A percentile compares a stretch with the other conserved stretches of the same genome.
phyloP scores from a whole-genome alignment of 2,797 vertebrate genomes.

The Myripristis murdjan region DNA sequence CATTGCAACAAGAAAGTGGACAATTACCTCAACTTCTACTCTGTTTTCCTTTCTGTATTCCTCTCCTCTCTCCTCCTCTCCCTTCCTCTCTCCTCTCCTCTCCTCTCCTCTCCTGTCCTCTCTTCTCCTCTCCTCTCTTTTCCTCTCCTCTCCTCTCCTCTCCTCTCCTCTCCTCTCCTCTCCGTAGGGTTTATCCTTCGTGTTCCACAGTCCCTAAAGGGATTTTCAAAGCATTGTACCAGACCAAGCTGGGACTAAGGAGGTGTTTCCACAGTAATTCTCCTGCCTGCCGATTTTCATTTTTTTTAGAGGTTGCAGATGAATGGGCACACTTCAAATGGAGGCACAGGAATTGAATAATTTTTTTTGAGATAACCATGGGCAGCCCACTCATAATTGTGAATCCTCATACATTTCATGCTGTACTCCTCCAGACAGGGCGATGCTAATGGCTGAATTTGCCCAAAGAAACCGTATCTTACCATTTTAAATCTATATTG shows the following conservation, averaged over 20 bases:
- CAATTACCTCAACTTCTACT: not conserved
- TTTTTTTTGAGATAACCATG: conserved; percentile 38
- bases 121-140: conserved; percentile 9
- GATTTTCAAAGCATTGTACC: conserved; percentile 49
- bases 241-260: conserved; percentile 22
- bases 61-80: not conserved
- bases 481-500: conserved; percentile 24
- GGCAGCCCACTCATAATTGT: conserved; percentile 45
- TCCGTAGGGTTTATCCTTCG: not conserved
- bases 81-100: not conserved
- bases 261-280: conserved; percentile 27
- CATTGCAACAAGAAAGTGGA: not conserved
- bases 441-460: conserved; percentile 20
- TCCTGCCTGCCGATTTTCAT: conserved; percentile 43
- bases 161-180: conserved; percentile 13
- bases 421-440: not conserved
- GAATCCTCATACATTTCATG: conserved; percentile 50
- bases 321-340: conserved; percentile 39
- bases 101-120: not conserved
- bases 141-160: not conserved
- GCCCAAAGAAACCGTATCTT: not conserved
- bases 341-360: conserved; percentile 23
- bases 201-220: not conserved
- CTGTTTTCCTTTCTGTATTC: not conserved
- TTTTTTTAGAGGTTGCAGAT: conserved; percentile 35